Percentiles rank a stretch among this genome's conserved stretches.
Conservation (phyloP, 35 echinoderm and acorn worm species). For the Heliocidaris tuberculata region DNA sequence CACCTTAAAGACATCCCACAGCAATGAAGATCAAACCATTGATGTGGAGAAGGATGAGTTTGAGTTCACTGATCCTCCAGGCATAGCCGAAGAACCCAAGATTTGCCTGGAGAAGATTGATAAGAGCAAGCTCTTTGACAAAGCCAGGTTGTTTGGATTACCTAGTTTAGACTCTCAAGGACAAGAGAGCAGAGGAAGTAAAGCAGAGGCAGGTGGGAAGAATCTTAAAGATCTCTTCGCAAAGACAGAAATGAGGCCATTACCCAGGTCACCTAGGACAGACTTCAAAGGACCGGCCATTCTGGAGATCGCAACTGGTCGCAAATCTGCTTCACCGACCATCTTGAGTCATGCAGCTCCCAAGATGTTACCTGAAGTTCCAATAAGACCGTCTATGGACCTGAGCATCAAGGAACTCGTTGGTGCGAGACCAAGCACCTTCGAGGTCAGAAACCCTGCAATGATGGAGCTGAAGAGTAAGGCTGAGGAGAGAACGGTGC, state of each 20-base stretch:
- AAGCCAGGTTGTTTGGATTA: constrained; percentile 17
- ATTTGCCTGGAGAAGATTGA: constrained; percentile 46
- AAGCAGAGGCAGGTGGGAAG: background rate
- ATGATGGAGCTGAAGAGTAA: constrained; percentile 9
- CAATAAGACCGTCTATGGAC: background rate
- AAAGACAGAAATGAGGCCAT: background rate
- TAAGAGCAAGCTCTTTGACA: constrained; percentile 47
- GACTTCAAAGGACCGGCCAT: background rate
- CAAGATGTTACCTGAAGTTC: background rate
- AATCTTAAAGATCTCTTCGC: background rate
- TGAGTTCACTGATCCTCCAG: constrained; percentile 21
- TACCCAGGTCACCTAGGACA: background rate
- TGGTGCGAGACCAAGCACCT: background rate
- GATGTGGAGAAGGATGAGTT: constrained; percentile 48
- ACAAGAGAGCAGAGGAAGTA: background rate
- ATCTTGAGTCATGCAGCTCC: background rate
- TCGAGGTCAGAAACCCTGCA: background rate
- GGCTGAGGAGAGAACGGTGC: background rate
- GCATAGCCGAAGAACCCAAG: constrained; percentile 15
- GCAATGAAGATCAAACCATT: constrained; percentile 25
- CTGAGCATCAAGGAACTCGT: background rate
- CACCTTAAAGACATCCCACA: background rate
- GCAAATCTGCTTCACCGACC: background rate
- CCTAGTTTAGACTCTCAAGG: background rate
- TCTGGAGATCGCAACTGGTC: background rate